These are phyloP conservation scores for Australoheros facetus DNA, from an alignment of 2,797 vertebrate genomes.

Conservation along the genomic window DNA sequence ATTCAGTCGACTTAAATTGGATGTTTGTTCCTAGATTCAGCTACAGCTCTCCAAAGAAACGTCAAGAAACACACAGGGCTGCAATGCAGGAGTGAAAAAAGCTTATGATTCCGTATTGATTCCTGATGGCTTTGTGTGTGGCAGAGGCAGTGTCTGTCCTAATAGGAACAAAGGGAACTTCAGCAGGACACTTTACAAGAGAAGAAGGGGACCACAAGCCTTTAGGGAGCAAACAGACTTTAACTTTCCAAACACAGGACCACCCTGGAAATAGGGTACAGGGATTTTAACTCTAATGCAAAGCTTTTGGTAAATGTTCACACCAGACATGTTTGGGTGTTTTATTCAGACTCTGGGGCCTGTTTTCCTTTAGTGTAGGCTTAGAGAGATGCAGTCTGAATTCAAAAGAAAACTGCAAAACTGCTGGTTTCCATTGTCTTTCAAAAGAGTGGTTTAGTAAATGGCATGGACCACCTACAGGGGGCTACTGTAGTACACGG, in stretches of 20 bases:
- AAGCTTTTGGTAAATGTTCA: slow-evolving; percentile 36
- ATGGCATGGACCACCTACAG: slow-evolving; percentile 4
- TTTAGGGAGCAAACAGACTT: slow-evolving; percentile 23
- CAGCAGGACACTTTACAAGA: slow-evolving; percentile 5
- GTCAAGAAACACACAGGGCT: neutral
- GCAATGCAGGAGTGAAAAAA: neutral
- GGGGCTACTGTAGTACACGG: neutral
- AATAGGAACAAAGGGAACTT: slow-evolving; percentile 6
- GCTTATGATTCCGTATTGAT: slow-evolving; percentile 7
- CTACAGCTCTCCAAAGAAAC: neutral
- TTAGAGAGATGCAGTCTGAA: slow-evolving; percentile 13
- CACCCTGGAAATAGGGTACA: slow-evolving; percentile 28
- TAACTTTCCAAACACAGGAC: slow-evolving; percentile 27
- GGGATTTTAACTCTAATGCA: slow-evolving; percentile 18
- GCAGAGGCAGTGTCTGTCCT: neutral
- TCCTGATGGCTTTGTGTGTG: slow-evolving; percentile 14
- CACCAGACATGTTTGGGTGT: slow-evolving; percentile 31
- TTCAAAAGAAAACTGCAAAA: neutral
- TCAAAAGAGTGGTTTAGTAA: neutral
- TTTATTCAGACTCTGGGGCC: slow-evolving; percentile 34
- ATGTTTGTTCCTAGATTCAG: neutral
- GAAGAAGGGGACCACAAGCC: slow-evolving; percentile 25
- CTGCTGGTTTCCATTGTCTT: neutral
- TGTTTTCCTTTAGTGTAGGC: slow-evolving; percentile 17
- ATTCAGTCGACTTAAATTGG: neutral